Percentiles rank a stretch among this genome's conserved stretches.
phyloP scores from a whole-genome alignment of 2,113 vertebrate genomes.

The Triplophysa siluroides region DNA sequence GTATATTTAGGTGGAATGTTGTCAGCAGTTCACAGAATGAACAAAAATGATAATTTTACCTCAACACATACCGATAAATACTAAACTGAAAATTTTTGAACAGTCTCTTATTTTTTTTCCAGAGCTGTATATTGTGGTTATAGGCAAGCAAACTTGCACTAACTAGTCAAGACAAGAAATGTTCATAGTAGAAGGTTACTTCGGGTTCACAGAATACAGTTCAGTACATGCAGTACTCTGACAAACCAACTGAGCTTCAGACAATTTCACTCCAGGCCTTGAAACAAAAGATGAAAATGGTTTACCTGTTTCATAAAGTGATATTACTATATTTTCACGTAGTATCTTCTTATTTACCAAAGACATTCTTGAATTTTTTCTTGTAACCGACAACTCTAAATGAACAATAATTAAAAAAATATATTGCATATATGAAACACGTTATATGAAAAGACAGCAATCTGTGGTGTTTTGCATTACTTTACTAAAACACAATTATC shows the following conservation, averaged over 20 bases:
- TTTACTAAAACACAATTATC: not conserved
- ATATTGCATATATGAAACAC: no score
- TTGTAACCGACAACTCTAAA: not conserved
- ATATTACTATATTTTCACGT: not conserved
- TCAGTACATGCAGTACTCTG: not conserved
- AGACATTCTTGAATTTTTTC: not conserved
- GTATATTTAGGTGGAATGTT: no score
- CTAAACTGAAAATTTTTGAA: no score
- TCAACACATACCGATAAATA: no score
- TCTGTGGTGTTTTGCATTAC: no score
- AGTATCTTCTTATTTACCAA: not conserved
- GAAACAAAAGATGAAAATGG: not conserved
- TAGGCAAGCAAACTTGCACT: not conserved
- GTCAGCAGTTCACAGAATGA: no score
- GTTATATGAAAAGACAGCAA: no score
- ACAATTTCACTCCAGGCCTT: not conserved
- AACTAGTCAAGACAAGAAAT: conserved; percentile 6
- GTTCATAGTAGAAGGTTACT: conserved; percentile 21
- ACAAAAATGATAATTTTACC: no score
- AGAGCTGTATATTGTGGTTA: not conserved
- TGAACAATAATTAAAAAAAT: not conserved
- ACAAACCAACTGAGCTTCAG: conserved; percentile 17
- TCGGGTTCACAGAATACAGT: conserved; percentile 27
- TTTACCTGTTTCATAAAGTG: not conserved
- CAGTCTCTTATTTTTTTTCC: no score